These are phyloP conservation scores for Hyperopisus bebe DNA, from an alignment of 2,113 vertebrate species.

Conservation along the genomic window DNA sequence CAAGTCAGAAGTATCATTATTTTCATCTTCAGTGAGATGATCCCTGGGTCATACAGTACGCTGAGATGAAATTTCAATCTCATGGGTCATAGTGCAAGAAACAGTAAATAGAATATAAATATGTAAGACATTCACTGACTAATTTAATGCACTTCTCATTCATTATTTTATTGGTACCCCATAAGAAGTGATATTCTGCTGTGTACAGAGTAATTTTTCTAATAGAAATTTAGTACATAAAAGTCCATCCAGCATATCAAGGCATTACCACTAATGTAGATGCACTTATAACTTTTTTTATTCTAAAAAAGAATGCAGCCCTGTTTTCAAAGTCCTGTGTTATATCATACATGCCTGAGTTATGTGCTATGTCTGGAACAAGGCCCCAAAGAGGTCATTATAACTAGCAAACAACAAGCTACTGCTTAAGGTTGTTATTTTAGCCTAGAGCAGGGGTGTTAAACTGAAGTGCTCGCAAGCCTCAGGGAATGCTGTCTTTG, in stretches of 20 bases:
- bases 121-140: not conserved
- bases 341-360: not conserved
- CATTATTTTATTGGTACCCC: not conserved
- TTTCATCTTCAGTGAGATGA: not conserved
- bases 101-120: not conserved
- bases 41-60: not conserved
- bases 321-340: not conserved
- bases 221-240: not conserved
- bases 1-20: not conserved
- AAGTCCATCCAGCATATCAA: not conserved
- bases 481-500: not conserved
- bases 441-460: not conserved
- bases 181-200: not conserved
- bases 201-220: not conserved
- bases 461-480: not conserved
- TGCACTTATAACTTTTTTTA: not conserved
- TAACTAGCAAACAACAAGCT: not conserved
- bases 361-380: not conserved
- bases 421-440: conserved; percentile 1
- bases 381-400: not conserved
- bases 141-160: not conserved
- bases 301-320: not conserved
- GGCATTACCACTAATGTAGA: not conserved
- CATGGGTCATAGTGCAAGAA: not conserved
- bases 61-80: not conserved